Base-by-base conservation (phyloP, 1,140 invertebrate genomes). In the Penaeus vannamei region DNA sequence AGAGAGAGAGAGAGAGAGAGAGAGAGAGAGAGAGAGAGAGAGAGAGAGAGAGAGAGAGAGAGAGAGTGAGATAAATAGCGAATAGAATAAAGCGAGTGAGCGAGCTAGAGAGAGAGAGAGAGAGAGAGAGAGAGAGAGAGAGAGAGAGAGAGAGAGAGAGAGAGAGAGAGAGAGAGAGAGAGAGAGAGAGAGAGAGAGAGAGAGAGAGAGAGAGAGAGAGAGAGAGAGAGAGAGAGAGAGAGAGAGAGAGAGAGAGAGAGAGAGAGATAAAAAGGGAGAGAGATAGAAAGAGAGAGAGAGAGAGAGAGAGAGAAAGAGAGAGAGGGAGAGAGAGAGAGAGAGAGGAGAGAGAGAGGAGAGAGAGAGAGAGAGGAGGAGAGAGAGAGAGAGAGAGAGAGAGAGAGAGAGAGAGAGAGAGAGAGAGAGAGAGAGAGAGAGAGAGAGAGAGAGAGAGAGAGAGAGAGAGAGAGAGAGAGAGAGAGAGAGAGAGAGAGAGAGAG, bases 21-120 rank as follows among this genome's bases (percentile, higher is more conserved):
- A 5, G 61, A 5, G 32, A 20, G 82, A 20, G 61, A 19, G 79
- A 81, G 10, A 81, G 79, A 81, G 32, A 81, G 79, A 81, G 32
- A 81, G 79, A 81, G 5, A 81, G 46, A 81, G 79, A 81, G 79
- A 81, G 79, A 81, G 79, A 81, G 79, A 81, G 79, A 81, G 79
- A 81, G 79, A 81, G 79, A 81, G 79, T 46, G 79, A 81, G 79
- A 81, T 32, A 81, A 19, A 80, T n/a, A 46, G 77, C 42, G 77
- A 80, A 46, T 46, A 53, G 59, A 53, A 10, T 42, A 46, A n/a
- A 42, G n/a, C 17, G n/a, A 23, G 26, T 8, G 29, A 22, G 77
- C 4, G 77, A 22, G 1, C 1, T 26, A 36, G 77, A 12, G 29
- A 17, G 26, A 42, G 77, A 79, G 77, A 42, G 77, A 79, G 77